These are phyloP conservation scores for Sterrhoptilus dennistouni DNA, from an alignment of 2,113 vertebrate species.

Conservation along the genomic window DNA sequence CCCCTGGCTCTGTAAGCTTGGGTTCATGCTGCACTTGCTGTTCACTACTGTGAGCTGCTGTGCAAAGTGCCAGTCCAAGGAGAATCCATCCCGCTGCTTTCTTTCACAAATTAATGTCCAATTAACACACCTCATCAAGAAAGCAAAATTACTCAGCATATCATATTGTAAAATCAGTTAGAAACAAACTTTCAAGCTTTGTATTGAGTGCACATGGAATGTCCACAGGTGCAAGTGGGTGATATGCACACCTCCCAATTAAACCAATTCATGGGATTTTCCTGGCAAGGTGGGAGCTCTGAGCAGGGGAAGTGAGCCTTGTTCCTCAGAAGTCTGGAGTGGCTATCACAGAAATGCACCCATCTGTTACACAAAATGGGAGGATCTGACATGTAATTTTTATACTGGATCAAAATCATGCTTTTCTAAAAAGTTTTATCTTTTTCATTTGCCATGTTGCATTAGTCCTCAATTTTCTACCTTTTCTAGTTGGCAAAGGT, in stretches of 20 bases:
- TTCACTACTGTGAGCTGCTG: neutral
- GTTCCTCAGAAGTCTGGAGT: neutral
- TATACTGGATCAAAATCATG: neutral
- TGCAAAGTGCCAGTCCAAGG: constrained; percentile 4
- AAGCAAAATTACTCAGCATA: neutral
- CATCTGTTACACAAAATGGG: neutral
- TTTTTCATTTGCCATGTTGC: constrained; percentile 5
- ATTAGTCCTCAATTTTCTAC: constrained; percentile 54
- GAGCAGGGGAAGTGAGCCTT: neutral
- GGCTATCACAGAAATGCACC: neutral
- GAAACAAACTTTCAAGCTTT: neutral
- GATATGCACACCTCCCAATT: neutral
- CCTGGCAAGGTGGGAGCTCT: neutral
- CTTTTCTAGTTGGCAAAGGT: constrained; percentile 62
- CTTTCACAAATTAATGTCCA: constrained; percentile 67
- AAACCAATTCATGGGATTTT: neutral
- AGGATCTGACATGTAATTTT: neutral
- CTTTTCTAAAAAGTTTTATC: neutral
- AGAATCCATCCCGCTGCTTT: constrained; percentile 41
- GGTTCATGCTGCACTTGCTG: neutral
- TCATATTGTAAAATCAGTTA: neutral
- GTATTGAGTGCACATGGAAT: neutral
- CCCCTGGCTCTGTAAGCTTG: neutral
- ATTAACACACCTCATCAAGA: constrained; percentile 44
- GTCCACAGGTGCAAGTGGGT: neutral